Conservation (phyloP, 2,113 vertebrate species). For the Mugil cephalus region DNA sequence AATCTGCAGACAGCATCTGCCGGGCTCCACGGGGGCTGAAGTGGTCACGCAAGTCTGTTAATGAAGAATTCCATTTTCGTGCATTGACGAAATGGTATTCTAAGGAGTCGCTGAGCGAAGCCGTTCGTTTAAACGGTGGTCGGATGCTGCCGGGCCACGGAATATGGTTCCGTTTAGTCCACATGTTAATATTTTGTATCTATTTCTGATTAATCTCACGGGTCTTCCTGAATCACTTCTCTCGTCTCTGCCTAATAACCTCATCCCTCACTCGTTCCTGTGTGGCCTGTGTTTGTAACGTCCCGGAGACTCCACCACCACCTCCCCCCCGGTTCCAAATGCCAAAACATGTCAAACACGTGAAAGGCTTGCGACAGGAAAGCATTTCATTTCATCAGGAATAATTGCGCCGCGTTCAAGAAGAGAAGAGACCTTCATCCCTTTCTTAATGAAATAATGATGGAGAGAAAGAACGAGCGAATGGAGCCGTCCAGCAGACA, state of each 20-base stretch:
- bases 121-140: neutral
- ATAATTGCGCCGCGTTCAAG: conserved; percentile 62
- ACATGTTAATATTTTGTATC: conserved; percentile 23
- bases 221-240: conserved; percentile 4
- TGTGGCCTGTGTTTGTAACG: conserved; percentile 57
- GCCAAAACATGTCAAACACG: conserved; percentile 57
- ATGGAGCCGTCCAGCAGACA: conserved; percentile 57
- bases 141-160: neutral
- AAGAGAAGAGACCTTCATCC: conserved; percentile 64
- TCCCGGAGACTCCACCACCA: conserved; percentile 42
- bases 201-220: conserved; percentile 8
- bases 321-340: conserved; percentile 16
- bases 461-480: neutral
- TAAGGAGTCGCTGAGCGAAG: neutral
- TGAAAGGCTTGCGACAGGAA: conserved; percentile 56
- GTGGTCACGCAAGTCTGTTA: conserved; percentile 3
- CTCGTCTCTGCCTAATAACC: conserved; percentile 13
- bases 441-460: conserved; percentile 64
- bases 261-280: conserved; percentile 43
- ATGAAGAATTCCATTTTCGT: conserved; percentile 37
- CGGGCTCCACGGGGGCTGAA: conserved; percentile 30
- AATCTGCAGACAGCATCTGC: conserved; percentile 66
- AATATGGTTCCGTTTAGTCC: neutral
- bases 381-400: conserved; percentile 74
- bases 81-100: conserved; percentile 18